Evolutionary conservation across 2,797 vertebrate species (phyloP).

Genomic region (Acanthiza pusilla): DNA sequence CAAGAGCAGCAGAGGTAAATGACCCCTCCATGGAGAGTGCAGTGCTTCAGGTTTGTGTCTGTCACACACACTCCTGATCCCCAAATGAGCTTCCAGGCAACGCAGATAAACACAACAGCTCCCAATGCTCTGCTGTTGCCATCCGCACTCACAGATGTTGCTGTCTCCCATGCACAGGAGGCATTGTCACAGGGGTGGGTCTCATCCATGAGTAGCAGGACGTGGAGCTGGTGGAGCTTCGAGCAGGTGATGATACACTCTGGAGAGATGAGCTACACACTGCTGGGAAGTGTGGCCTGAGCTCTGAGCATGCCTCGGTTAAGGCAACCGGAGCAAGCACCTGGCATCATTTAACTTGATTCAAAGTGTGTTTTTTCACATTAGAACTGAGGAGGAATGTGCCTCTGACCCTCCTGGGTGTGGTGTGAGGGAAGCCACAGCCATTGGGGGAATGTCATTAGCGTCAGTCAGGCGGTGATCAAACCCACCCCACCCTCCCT

Average conservation of each 20-base stretch:
- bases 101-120: neutral
- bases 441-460: conserved; percentile 35
- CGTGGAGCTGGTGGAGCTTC: neutral
- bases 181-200: neutral
- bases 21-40: neutral
- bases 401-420: conserved; percentile 3
- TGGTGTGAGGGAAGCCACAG: conserved; percentile 23
- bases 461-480: neutral
- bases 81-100: neutral
- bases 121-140: neutral
- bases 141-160: neutral
- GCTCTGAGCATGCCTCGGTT: neutral
- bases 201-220: neutral
- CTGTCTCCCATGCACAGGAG: neutral
- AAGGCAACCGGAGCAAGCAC: neutral
- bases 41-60: neutral
- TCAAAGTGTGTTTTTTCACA: neutral
- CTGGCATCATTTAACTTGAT: conserved; percentile 11
- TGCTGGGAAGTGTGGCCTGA: neutral
- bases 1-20: neutral
- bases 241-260: neutral
- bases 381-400: neutral
- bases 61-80: neutral
- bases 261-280: neutral
- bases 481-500: neutral